Conservation (phyloP, 2,888 invertebrate genomes). For the Polia nebulosa region DNA sequence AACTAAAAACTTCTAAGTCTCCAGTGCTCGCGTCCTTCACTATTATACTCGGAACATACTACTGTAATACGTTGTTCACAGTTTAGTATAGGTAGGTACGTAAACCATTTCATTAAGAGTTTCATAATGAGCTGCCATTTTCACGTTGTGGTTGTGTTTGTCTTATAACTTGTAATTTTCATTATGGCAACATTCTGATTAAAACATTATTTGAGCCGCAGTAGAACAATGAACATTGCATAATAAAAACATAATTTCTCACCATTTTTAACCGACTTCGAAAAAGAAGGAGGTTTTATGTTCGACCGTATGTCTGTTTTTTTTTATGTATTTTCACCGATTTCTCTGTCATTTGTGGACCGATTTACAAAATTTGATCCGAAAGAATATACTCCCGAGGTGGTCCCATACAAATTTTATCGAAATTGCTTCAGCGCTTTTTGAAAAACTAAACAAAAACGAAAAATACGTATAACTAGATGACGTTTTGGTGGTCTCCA, state of each 20-base stretch:
- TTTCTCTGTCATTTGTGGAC: no score
- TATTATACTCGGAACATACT: background rate
- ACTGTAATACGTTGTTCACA: constrained; percentile 10
- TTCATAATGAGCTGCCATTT: constrained; percentile 23
- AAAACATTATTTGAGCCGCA: constrained; percentile 33
- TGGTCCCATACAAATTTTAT: no score
- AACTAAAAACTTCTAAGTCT: background rate
- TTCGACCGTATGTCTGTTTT: no score
- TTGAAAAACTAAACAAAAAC: no score
- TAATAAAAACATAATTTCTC: constrained; percentile 19
- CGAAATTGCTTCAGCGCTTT: no score
- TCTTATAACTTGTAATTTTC: constrained; percentile 26
- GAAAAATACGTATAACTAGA: no score
- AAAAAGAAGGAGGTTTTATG: no score
- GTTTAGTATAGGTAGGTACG: constrained; percentile 7
- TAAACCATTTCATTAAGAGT: constrained; percentile 21
- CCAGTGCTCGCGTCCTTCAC: background rate
- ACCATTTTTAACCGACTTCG: no score
- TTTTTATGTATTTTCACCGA: no score
- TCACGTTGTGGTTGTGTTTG: constrained; percentile 25
- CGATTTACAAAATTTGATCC: no score
- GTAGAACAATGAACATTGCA: constrained; percentile 21
- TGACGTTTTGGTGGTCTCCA: no score
- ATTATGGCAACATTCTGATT: constrained; percentile 25
- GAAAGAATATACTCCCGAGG: no score